Evolutionary conservation across 92 coral and sea anemone genomes (phyloP).

Genomic region (Porites divaricata): DNA sequence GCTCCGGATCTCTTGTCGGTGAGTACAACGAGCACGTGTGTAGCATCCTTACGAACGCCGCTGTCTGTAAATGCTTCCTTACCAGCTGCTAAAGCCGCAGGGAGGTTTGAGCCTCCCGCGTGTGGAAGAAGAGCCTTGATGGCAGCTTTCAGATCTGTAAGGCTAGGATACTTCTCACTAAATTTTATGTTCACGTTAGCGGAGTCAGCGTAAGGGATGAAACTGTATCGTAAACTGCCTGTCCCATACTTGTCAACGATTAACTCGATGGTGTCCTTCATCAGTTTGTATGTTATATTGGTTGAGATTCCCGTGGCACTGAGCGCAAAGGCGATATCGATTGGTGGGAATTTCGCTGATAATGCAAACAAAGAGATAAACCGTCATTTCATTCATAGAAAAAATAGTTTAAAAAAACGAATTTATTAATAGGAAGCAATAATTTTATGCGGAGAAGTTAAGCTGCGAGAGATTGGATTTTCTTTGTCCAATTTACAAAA

Average conservation of each 20-base stretch:
- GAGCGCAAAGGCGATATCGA: slow-evolving; percentile 82
- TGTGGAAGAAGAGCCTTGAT: slow-evolving; percentile 20
- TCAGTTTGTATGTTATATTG: slow-evolving; percentile 58
- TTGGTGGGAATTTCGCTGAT: slow-evolving; percentile 40
- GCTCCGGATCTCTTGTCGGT: slow-evolving; percentile 75
- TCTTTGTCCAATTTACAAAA: no score
- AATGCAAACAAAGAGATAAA: background rate
- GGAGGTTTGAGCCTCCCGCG: slow-evolving; percentile 18
- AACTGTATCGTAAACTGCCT: slow-evolving; percentile 66
- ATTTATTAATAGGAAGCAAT: no score
- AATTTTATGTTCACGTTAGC: slow-evolving; percentile 25
- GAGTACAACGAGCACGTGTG: slow-evolving; percentile 70
- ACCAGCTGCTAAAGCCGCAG: slow-evolving; percentile 13
- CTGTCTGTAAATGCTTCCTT: slow-evolving; percentile 40
- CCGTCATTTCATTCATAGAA: background rate
- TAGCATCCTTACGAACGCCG: slow-evolving; percentile 40
- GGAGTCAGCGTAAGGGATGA: slow-evolving; percentile 43
- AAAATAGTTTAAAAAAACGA: background rate
- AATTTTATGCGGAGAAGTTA: no score
- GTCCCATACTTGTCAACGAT: slow-evolving; percentile 77
- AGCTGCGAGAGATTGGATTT: no score
- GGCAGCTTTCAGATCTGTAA: slow-evolving; percentile 24
- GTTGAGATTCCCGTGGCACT: slow-evolving; percentile 72
- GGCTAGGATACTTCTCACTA: slow-evolving; percentile 47
- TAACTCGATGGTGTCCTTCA: slow-evolving; percentile 69